Conservation (phyloP, 1,140 invertebrate species). For the Drosophila eugracilis region DNA sequence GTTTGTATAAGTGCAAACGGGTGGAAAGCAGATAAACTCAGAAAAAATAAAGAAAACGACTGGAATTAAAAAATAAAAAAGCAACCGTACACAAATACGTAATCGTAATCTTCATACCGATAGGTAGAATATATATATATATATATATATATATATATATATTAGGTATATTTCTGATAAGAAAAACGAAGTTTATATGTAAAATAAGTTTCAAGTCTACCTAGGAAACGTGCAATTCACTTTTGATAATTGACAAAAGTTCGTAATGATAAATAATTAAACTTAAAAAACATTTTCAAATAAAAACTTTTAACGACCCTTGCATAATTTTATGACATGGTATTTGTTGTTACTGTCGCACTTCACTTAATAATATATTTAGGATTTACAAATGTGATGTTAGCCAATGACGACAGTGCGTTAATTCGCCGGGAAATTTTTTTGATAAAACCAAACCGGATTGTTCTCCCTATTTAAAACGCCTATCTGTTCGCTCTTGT, state of each 20-base stretch:
- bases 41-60: slow-evolving; percentile 22
- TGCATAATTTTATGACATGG: too few species aligned
- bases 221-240: too few species aligned
- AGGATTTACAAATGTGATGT: neutral
- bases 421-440: neutral
- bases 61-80: slow-evolving; percentile 7
- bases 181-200: neutral
- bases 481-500: slow-evolving; percentile 6
- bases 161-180: slow-evolving; percentile 7
- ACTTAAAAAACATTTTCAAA: too few species aligned
- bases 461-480: slow-evolving; percentile 3
- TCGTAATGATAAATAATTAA: too few species aligned
- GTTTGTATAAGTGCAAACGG: slow-evolving; percentile 23
- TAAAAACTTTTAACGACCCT: too few species aligned
- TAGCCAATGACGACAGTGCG: neutral
- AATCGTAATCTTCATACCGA: slow-evolving; percentile 10
- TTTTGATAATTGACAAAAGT: too few species aligned
- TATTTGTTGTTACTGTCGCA: too few species aligned
- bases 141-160: too few species aligned
- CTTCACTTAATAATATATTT: neutral
- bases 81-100: slow-evolving; percentile 3
- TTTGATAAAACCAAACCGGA: slow-evolving; percentile 11
- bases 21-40: slow-evolving; percentile 41
- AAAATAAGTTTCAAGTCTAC: too few species aligned
- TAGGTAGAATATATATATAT: too few species aligned